These are phyloP conservation scores for Cosmopolites sordidus DNA, from an alignment of 2,888 invertebrate genomes.

Conservation along the genomic window DNA sequence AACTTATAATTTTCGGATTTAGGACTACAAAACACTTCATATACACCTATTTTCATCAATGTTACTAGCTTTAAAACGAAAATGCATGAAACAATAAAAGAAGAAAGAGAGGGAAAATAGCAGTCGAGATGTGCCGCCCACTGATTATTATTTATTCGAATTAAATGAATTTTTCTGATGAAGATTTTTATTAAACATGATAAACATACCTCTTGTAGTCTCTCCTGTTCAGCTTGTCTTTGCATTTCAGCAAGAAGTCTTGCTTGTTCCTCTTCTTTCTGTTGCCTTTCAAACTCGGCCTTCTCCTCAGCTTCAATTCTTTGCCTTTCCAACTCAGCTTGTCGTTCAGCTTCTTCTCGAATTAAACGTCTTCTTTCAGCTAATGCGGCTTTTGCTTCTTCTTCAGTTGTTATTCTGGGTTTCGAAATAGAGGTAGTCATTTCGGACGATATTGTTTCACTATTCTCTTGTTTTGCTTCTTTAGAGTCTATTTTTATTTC, in stretches of 20 bases:
- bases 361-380: slow-evolving; percentile 85
- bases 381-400: slow-evolving; percentile 89
- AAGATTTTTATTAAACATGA: slow-evolving; percentile 8
- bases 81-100: no score
- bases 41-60: no score
- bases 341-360: slow-evolving; percentile 85
- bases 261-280: slow-evolving; percentile 80
- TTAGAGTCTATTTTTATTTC: slow-evolving; percentile 2
- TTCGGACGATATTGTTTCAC: slow-evolving; percentile 34
- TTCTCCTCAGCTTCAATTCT: slow-evolving; percentile 69
- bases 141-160: no score
- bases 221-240: slow-evolving; percentile 76
- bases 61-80: no score
- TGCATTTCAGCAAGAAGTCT: slow-evolving; percentile 74
- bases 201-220: slow-evolving; percentile 71
- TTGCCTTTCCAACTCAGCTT: slow-evolving; percentile 79
- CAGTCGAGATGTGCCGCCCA: no score
- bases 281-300: slow-evolving; percentile 66
- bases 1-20: no score
- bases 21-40: no score
- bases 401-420: slow-evolving; percentile 78
- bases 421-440: slow-evolving; percentile 63
- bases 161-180: no score
- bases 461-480: slow-evolving; percentile 11
- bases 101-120: no score